Conservation (phyloP, 2,797 vertebrate genomes). For the Lepidocolaptes lacrymiger region DNA sequence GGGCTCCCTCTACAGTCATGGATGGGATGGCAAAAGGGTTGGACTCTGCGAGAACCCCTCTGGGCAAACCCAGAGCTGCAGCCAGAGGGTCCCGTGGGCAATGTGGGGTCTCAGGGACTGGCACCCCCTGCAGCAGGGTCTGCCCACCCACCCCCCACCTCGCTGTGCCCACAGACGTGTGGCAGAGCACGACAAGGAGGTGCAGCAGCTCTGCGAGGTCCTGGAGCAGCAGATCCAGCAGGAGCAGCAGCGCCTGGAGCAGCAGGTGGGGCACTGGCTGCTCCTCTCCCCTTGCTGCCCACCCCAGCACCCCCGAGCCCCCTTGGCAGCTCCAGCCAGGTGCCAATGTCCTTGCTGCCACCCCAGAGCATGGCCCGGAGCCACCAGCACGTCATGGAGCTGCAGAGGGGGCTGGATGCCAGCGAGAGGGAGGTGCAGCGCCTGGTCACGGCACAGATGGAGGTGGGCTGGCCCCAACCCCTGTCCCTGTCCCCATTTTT, state of each 20-base stretch:
- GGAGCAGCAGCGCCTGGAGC: constrained; percentile 68
- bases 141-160: neutral
- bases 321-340: neutral
- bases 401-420: constrained; percentile 66
- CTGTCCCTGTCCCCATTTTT: rapidly evolving
- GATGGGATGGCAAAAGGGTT: neutral
- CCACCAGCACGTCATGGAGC: constrained; percentile 47
- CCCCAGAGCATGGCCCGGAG: constrained; percentile 61
- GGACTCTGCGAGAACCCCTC: neutral
- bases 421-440: constrained; percentile 72
- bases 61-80: rapidly evolving
- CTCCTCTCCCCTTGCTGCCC: neutral
- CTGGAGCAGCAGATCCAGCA: constrained; percentile 76
- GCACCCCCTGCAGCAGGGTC: neutral
- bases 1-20: constrained; percentile 27
- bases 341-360: neutral
- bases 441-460: constrained; percentile 53
- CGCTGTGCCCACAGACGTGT: constrained; percentile 38
- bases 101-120: neutral
- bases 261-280: constrained; percentile 54
- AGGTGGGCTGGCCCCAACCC: constrained; percentile 66
- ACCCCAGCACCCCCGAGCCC: neutral
- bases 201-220: constrained; percentile 74
- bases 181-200: constrained; percentile 72
- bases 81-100: neutral